A percentile compares a stretch with the other conserved stretches of the same genome.
Evolutionary conservation across 2,113 vertebrate genomes (phyloP).

Genomic region (Cryptoleucopteryx plumbea): DNA sequence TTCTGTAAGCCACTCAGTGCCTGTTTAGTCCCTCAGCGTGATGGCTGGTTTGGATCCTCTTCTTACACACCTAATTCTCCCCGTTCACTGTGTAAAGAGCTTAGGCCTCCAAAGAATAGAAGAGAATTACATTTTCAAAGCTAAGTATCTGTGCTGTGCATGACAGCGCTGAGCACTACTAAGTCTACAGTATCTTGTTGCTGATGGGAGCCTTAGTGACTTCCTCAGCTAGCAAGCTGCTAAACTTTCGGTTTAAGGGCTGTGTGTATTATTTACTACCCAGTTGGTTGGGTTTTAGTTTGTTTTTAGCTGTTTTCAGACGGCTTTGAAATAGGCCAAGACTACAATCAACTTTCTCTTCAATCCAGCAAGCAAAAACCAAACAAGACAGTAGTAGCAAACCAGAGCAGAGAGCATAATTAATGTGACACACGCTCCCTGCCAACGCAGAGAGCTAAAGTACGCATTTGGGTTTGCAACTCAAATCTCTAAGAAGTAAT

Average conservation of each 20-base stretch:
- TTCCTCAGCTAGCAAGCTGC: neutral
- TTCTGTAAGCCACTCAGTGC: neutral
- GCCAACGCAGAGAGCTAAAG: neutral
- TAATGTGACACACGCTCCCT: neutral
- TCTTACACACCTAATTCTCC: neutral
- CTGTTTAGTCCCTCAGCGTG: neutral
- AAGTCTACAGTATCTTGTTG: neutral
- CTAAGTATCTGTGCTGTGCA: neutral
- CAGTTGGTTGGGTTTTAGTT: neutral
- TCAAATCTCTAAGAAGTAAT: neutral
- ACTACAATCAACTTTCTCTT: neutral
- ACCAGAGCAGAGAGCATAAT: constrained; percentile 11
- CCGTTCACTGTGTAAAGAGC: neutral
- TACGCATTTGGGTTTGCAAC: neutral
- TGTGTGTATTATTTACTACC: constrained; percentile 37
- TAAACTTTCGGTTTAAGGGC: constrained; percentile 35
- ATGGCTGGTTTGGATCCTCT: neutral
- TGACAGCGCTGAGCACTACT: neutral
- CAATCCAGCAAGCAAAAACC: neutral
- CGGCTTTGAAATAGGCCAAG: constrained; percentile 16
- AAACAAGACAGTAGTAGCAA: neutral
- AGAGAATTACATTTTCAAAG: neutral
- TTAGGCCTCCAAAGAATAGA: neutral
- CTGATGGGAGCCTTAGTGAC: neutral
- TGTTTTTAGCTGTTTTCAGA: constrained; percentile 1